Evolutionary conservation across 2,888 invertebrate genomes (phyloP).

Genomic region (Amiota communis): DNA sequence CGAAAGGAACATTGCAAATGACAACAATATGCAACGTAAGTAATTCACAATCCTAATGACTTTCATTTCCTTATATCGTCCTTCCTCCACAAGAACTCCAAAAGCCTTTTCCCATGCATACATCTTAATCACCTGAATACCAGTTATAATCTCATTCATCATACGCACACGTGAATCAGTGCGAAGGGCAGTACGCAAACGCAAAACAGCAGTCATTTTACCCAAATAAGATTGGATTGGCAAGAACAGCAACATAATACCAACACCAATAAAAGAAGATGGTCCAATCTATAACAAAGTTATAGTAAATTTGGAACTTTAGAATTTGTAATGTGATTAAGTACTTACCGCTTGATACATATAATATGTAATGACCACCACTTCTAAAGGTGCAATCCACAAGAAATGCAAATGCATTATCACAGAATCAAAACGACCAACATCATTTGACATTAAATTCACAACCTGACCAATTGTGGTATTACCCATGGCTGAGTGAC

Average conservation of each 20-base stretch:
- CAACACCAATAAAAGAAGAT: conserved; percentile 77
- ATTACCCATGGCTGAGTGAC: conserved; percentile 82
- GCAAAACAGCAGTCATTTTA: conserved; percentile 82
- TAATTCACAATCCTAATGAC: conserved; percentile 83
- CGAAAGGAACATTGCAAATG: conserved; percentile 90
- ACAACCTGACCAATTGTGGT: conserved; percentile 86
- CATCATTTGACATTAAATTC: conserved; percentile 96
- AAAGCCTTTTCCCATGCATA: conserved; percentile 96
- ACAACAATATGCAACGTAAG: conserved; percentile 83
- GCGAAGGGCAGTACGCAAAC: conserved; percentile 86
- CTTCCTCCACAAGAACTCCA: conserved; percentile 80
- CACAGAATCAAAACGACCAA: conserved; percentile 79
- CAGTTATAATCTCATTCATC: conserved; percentile 92
- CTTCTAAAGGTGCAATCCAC: conserved; percentile 92
- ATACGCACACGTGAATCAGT: conserved; percentile 92
- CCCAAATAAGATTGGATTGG: conserved; percentile 85
- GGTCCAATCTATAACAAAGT: conserved; percentile 74
- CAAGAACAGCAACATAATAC: conserved; percentile 78
- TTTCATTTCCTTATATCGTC: conserved; percentile 77
- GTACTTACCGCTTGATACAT: conserved; percentile 76
- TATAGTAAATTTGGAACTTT: background rate
- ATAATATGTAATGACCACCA: conserved; percentile 84
- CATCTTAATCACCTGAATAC: conserved; percentile 95
- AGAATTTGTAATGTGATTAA: background rate
- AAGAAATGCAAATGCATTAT: conserved; percentile 92